A percentile compares a stretch with the other conserved stretches of the same genome.
Evolutionary conservation across 2,888 invertebrate species (phyloP).

Genomic region (Eulithis prunata): DNA sequence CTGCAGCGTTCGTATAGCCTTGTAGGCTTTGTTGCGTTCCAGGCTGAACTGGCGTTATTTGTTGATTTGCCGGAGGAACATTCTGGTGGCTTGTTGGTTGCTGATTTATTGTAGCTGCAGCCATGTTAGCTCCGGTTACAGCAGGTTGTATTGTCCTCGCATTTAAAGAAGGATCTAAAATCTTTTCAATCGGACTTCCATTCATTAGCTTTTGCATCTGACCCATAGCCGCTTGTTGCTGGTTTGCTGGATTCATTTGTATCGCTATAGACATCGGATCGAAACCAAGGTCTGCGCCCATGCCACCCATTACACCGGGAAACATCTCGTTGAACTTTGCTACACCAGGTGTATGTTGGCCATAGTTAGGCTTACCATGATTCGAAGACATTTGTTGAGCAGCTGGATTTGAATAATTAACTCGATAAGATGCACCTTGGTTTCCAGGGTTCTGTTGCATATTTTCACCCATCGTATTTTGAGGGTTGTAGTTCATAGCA

Average conservation of each 20-base stretch:
- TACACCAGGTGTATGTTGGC: slow-evolving; percentile 63
- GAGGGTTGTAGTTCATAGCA: slow-evolving; percentile 28
- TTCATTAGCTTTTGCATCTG: slow-evolving; percentile 65
- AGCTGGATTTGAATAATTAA: slow-evolving; percentile 38
- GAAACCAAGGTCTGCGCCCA: slow-evolving; percentile 68
- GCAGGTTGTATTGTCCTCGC: slow-evolving; percentile 42
- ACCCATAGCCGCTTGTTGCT: slow-evolving; percentile 62
- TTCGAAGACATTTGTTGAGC: slow-evolving; percentile 43
- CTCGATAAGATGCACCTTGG: slow-evolving; percentile 27
- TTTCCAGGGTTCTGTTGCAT: slow-evolving; percentile 37
- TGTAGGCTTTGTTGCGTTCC: slow-evolving; percentile 19
- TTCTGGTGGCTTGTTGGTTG: slow-evolving; percentile 28
- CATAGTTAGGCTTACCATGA: slow-evolving; percentile 43
- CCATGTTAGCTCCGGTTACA: slow-evolving; percentile 45
- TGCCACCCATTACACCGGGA: slow-evolving; percentile 68
- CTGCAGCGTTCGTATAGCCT: slow-evolving; percentile 30
- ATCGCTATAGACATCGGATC: slow-evolving; percentile 79
- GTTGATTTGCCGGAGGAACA: slow-evolving; percentile 29
- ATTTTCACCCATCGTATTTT: slow-evolving; percentile 40
- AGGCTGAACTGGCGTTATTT: slow-evolving; percentile 12
- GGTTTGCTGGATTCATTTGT: slow-evolving; percentile 78
- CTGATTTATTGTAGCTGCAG: slow-evolving; percentile 31
- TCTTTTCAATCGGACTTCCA: slow-evolving; percentile 42
- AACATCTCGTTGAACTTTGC: slow-evolving; percentile 75
- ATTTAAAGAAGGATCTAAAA: slow-evolving; percentile 13